A percentile compares a stretch with the other conserved stretches of the same genome.
Evolutionary conservation across 2,888 invertebrate species (phyloP).

Genomic region (Adineta ricciae): DNA sequence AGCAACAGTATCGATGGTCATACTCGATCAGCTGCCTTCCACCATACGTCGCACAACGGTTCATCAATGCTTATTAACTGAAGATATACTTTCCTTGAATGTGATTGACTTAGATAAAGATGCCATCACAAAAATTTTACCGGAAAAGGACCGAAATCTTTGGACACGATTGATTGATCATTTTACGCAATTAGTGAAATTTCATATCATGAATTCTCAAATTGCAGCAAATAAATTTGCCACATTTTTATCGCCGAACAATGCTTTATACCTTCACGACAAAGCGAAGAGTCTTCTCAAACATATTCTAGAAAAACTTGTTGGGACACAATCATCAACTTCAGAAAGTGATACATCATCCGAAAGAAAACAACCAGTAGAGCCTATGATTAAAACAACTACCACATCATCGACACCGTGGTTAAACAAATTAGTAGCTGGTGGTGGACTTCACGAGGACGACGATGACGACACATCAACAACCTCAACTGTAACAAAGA

Average conservation of each 20-base stretch:
- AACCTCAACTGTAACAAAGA: neutral
- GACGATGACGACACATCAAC: neutral
- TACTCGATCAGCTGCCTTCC: neutral
- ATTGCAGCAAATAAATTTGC: constrained; percentile 6
- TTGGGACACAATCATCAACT: neutral
- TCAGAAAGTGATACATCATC: neutral
- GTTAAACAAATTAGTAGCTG: neutral
- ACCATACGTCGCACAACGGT: neutral
- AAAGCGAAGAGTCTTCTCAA: neutral
- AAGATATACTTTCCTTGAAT: neutral
- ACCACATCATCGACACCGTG: neutral
- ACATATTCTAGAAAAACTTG: neutral
- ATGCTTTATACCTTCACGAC: neutral
- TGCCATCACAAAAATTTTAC: neutral
- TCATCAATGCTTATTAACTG: neutral
- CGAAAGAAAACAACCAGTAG: neutral
- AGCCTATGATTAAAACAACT: neutral
- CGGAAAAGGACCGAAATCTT: neutral
- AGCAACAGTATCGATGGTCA: neutral
- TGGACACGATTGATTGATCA: constrained; percentile 9
- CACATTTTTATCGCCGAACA: neutral
- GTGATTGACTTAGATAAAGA: constrained; percentile 1
- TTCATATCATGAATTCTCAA: neutral
- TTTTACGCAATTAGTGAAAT: neutral
- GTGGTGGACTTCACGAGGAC: neutral